Conservation (phyloP, 2,888 invertebrate species). For the Spodoptera picta region DNA sequence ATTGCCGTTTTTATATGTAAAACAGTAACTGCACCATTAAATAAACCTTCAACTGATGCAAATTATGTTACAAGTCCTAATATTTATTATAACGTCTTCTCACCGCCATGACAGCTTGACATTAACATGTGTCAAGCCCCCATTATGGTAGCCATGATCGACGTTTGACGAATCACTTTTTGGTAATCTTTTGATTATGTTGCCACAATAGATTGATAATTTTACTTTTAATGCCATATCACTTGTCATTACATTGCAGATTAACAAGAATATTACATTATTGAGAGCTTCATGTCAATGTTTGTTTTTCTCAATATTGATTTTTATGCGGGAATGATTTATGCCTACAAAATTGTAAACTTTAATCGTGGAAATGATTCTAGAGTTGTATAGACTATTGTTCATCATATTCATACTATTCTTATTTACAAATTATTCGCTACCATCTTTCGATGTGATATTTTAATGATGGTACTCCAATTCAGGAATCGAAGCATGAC, state of each 20-base stretch:
- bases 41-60: background rate
- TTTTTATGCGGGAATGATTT: no score
- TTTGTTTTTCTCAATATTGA: no score
- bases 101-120: slow-evolving; percentile 30
- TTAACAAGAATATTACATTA: background rate
- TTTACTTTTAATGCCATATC: no score
- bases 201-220: no score
- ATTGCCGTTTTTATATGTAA: background rate
- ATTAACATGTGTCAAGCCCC: slow-evolving; percentile 26
- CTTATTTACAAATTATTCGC: background rate
- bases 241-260: background rate
- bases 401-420: background rate
- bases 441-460: background rate
- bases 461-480: slow-evolving; percentile 18
- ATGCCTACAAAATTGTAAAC: no score
- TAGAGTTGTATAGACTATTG: no score
- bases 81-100: slow-evolving; percentile 6
- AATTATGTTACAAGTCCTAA: slow-evolving; percentile 21
- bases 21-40: background rate
- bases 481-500: slow-evolving; percentile 10
- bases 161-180: slow-evolving; percentile 27
- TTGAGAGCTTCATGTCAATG: no score
- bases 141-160: slow-evolving; percentile 22
- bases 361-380: no score
- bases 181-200: slow-evolving; percentile 3